phyloP scores from a whole-genome alignment of 2,797 vertebrate genomes.

The Trematomus bernacchii region DNA sequence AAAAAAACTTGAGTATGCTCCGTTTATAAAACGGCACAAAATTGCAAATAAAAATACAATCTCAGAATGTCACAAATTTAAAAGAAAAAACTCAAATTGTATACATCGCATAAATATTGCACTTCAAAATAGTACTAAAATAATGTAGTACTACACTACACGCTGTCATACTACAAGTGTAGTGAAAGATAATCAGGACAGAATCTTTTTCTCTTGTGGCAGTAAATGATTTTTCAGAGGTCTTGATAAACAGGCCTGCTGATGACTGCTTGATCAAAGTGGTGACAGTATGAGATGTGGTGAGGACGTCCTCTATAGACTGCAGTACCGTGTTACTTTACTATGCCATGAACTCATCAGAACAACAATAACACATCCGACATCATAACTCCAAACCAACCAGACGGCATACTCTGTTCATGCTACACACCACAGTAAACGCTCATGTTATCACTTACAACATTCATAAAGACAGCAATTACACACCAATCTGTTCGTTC shows the following conservation, averaged over 20 bases:
- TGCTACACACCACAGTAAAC: not conserved
- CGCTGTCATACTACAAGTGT: too few relatives aligned
- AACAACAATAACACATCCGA: constrained; percentile 16
- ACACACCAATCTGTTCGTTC: not conserved
- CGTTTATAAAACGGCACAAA: too few relatives aligned
- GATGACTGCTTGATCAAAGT: constrained; percentile 52
- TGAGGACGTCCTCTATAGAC: constrained; percentile 43
- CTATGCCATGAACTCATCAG: constrained; percentile 18
- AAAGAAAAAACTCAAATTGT: too few relatives aligned
- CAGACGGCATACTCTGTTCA: not conserved
- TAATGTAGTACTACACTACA: not conserved
- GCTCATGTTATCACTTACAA: constrained; percentile 14
- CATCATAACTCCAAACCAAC: constrained; percentile 7
- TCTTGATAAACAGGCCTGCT: constrained; percentile 48
- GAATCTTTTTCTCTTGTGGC: not conserved
- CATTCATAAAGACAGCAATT: constrained; percentile 11
- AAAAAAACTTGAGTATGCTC: too few relatives aligned
- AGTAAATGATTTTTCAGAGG: constrained; percentile 32
- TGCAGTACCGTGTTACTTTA: constrained; percentile 32
- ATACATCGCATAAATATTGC: too few relatives aligned
- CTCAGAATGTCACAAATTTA: too few relatives aligned
- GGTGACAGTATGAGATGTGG: constrained; percentile 38
- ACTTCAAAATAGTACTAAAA: not conserved
- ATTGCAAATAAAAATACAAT: too few relatives aligned
- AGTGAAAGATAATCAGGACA: constrained; percentile 5